Evolutionary conservation across 2,113 vertebrate genomes (phyloP).

Genomic region (Microcebus murinus): DNA sequence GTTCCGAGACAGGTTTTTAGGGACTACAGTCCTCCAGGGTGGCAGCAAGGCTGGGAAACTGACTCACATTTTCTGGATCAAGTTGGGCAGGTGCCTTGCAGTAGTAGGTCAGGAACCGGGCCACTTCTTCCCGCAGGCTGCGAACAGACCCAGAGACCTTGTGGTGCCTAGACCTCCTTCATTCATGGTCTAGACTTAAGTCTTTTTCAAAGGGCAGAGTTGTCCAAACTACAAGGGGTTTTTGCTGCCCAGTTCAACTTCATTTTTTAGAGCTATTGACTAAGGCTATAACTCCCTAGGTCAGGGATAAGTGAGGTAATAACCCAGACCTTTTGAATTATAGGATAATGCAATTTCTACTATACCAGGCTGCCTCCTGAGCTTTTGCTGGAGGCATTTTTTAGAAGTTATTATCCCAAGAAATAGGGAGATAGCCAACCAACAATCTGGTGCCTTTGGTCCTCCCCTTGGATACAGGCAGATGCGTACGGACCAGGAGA

Average conservation of each 20-base stretch:
- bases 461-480: neutral
- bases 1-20: neutral
- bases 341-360: neutral
- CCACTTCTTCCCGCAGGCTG: conserved; percentile 93
- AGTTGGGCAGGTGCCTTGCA: conserved; percentile 88
- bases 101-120: conserved; percentile 92
- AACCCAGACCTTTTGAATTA: neutral
- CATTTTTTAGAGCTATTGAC: neutral
- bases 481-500: neutral
- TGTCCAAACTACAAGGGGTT: neutral
- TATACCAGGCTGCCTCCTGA: neutral
- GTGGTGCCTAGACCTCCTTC: neutral
- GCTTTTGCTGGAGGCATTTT: neutral
- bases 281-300: neutral
- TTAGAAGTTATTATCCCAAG: neutral
- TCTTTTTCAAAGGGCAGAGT: neutral
- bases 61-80: conserved; percentile 92
- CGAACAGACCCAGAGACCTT: neutral
- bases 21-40: neutral
- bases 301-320: neutral
- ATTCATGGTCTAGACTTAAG: neutral
- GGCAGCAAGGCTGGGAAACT: neutral
- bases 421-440: neutral
- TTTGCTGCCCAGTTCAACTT: neutral
- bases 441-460: neutral